Conservation (phyloP, 1,140 invertebrate genomes). For the Lucilia cuprina region DNA sequence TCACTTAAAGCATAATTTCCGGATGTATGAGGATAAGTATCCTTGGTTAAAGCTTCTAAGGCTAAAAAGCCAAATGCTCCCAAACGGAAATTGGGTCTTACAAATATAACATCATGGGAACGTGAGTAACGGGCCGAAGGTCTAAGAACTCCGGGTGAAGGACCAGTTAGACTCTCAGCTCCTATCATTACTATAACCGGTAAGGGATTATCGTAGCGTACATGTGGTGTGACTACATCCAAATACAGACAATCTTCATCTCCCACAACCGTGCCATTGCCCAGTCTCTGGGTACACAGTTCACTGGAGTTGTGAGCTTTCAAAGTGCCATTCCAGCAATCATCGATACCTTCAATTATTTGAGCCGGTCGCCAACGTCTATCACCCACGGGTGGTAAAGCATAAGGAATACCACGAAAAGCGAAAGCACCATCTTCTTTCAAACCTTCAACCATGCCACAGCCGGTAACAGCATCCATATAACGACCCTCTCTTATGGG, state of each 20-base stretch:
- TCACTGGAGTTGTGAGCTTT: slow-evolving; percentile 72
- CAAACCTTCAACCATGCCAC: slow-evolving; percentile 79
- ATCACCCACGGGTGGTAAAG: slow-evolving; percentile 75
- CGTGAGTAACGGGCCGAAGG: slow-evolving; percentile 73
- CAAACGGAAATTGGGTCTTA: slow-evolving; percentile 80
- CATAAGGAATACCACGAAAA: slow-evolving; percentile 87
- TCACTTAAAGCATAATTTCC: slow-evolving; percentile 90
- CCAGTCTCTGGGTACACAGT: slow-evolving; percentile 72
- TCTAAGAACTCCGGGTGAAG: slow-evolving; percentile 71
- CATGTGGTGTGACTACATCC: slow-evolving; percentile 77
- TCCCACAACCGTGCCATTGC: slow-evolving; percentile 71
- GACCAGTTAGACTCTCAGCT: slow-evolving; percentile 77
- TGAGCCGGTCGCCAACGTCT: slow-evolving; percentile 77
- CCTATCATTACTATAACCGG: slow-evolving; percentile 85
- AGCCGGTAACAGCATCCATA: slow-evolving; percentile 76
- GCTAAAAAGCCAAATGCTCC: slow-evolving; percentile 83
- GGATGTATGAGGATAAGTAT: slow-evolving; percentile 75
- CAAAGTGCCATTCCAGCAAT: slow-evolving; percentile 83
- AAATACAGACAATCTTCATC: slow-evolving; percentile 82
- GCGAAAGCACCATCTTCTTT: slow-evolving; percentile 78
- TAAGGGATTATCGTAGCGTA: slow-evolving; percentile 74
- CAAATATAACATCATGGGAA: slow-evolving; percentile 81
- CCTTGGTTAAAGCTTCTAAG: slow-evolving; percentile 71
- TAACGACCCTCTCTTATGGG: slow-evolving; percentile 73
- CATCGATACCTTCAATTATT: slow-evolving; percentile 69